These are phyloP conservation scores for Upupa epops DNA, from an alignment of 2,113 vertebrate species.

Conservation along the genomic window DNA sequence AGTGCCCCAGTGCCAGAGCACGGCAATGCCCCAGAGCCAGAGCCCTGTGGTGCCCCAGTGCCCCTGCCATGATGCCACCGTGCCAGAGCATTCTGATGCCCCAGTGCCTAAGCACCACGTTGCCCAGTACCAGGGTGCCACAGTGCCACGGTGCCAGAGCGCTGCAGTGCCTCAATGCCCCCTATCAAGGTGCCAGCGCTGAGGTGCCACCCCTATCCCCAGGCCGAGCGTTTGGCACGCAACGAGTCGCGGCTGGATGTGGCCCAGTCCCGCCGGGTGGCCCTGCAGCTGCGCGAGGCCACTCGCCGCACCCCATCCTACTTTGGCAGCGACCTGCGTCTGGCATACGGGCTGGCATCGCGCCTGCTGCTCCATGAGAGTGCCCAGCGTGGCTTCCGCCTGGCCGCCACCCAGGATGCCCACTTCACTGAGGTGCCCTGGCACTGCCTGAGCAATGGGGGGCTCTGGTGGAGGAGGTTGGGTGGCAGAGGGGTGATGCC, in stretches of 20 bases:
- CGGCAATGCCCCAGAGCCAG: too few species aligned
- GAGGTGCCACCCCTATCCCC: not conserved
- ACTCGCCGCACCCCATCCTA: conserved; percentile 76
- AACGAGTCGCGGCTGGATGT: conserved; percentile 83
- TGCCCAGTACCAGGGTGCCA: too few species aligned
- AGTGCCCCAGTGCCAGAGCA: too few species aligned
- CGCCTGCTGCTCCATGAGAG: conserved; percentile 87
- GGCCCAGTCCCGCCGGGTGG: conserved; percentile 75
- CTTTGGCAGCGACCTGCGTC: conserved; percentile 89
- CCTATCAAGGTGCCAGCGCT: not conserved
- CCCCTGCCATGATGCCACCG: too few species aligned
- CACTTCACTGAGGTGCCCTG: conserved; percentile 89
- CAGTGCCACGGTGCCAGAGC: too few species aligned
- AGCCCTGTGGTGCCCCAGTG: too few species aligned
- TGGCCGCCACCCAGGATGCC: conserved; percentile 91
- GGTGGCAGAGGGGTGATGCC: too few species aligned
- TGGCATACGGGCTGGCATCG: conserved; percentile 85
- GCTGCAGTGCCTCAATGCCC: too few species aligned
- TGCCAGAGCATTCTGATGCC: too few species aligned
- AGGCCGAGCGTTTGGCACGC: conserved; percentile 81
- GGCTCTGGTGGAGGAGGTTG: too few species aligned
- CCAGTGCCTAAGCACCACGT: too few species aligned
- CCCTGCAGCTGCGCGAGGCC: conserved; percentile 84
- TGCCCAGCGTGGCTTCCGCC: conserved; percentile 85
- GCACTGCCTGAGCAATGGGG: too few species aligned